Percentiles rank a stretch among this genome's conserved stretches.
phyloP scores from a whole-genome alignment of 2,888 invertebrate genomes.

The Calephelis perditalis region DNA sequence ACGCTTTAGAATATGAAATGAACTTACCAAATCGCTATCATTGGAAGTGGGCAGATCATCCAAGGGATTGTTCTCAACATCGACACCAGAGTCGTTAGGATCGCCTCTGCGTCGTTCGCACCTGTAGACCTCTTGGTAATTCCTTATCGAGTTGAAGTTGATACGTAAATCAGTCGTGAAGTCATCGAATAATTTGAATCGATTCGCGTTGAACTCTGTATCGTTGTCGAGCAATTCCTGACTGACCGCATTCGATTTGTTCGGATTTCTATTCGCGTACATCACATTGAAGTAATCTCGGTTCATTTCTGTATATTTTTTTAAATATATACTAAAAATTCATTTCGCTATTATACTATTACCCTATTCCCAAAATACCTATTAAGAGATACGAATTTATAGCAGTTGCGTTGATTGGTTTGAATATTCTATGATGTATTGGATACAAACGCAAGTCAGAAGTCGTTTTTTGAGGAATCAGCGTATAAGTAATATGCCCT shows the following conservation, averaged over 20 bases:
- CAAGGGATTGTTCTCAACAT: constrained; percentile 65
- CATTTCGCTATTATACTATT: constrained; percentile 31
- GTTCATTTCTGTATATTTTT: constrained; percentile 46
- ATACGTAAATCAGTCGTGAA: constrained; percentile 66
- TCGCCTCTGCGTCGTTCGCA: constrained; percentile 47
- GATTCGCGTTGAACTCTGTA: constrained; percentile 70
- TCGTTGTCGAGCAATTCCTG: constrained; percentile 63
- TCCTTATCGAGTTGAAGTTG: constrained; percentile 56
- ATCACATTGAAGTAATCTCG: constrained; percentile 66
- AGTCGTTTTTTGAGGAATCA: constrained; percentile 18
- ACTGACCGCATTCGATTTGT: constrained; percentile 43
- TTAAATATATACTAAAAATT: constrained; percentile 26
- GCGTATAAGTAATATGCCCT: no score
- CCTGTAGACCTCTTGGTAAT: constrained; percentile 46
- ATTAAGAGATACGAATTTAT: constrained; percentile 16
- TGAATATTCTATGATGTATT: constrained; percentile 40
- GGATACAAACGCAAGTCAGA: constrained; percentile 44
- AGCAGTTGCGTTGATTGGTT: constrained; percentile 38
- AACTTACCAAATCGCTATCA: constrained; percentile 70
- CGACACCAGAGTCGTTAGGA: constrained; percentile 68
- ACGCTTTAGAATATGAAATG: not conserved
- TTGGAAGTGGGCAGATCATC: constrained; percentile 54
- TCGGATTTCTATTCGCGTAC: constrained; percentile 47
- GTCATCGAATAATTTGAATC: constrained; percentile 70
- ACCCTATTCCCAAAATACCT: constrained; percentile 22